phyloP scores from a whole-genome alignment of 2,113 vertebrate species.

The Phocoena phocoena region DNA sequence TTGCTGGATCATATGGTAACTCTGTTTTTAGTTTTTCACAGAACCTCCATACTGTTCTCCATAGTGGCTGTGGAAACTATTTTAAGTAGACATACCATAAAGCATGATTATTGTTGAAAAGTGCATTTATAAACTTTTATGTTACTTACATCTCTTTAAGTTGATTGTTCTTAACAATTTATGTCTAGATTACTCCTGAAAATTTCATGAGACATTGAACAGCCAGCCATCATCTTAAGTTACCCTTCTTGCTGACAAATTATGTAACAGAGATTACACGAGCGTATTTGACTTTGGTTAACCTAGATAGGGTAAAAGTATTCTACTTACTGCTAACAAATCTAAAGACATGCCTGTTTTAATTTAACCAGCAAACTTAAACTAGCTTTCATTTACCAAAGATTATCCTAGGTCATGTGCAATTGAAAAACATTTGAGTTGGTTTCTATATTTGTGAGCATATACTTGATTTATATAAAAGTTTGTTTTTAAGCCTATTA shows the following conservation, averaged over 20 bases:
- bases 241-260: background rate
- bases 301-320: too few relatives aligned
- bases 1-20: background rate
- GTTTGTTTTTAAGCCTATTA: too few relatives aligned
- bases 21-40: background rate
- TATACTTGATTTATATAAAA: too few relatives aligned
- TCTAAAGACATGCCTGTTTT: too few relatives aligned
- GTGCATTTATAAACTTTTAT: background rate
- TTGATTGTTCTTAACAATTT: background rate
- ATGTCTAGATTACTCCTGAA: background rate
- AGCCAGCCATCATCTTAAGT: background rate
- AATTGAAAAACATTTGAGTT: too few relatives aligned
- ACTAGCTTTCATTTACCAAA: too few relatives aligned
- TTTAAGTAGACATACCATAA: background rate
- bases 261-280: background rate
- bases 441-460: too few relatives aligned
- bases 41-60: background rate
- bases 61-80: background rate
- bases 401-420: too few relatives aligned
- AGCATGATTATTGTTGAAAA: background rate
- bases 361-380: too few relatives aligned
- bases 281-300: background rate
- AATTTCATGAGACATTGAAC: background rate
- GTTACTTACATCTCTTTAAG: background rate
- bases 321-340: too few relatives aligned